Conservation (phyloP, 2,888 invertebrate species). For the Phania funesta region DNA sequence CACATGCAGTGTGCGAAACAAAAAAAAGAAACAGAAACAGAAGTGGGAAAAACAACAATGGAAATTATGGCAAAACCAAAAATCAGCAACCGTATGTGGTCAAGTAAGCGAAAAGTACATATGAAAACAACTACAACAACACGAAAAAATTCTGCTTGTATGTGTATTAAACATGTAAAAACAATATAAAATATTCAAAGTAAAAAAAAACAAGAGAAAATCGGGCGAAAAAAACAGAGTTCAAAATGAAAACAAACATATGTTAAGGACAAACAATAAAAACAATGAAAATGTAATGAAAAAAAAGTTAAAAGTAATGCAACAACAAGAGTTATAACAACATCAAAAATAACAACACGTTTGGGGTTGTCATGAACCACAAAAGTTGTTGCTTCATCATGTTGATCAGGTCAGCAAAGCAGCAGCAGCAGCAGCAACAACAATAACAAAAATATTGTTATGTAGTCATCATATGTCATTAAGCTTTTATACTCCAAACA, state of each 20-base stretch:
- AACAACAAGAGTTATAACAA: neutral
- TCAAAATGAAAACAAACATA: slow-evolving; percentile 44
- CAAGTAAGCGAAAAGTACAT: slow-evolving; percentile 67
- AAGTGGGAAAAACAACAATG: slow-evolving; percentile 41
- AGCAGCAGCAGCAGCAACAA: slow-evolving; percentile 42
- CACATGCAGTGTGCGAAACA: slow-evolving; percentile 67
- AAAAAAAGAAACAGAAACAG: slow-evolving; percentile 11
- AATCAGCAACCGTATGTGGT: slow-evolving; percentile 78
- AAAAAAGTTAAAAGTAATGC: slow-evolving; percentile 53
- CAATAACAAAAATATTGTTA: slow-evolving; percentile 24
- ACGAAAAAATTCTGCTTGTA: slow-evolving; percentile 24
- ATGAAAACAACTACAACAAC: slow-evolving; percentile 59
- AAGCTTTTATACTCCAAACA: neutral
- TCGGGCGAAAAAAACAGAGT: slow-evolving; percentile 30
- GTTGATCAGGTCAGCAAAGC: slow-evolving; percentile 61
- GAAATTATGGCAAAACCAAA: slow-evolving; percentile 73
- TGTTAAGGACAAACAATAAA: slow-evolving; percentile 46
- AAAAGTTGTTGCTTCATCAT: slow-evolving; percentile 72
- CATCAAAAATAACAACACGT: slow-evolving; percentile 70
- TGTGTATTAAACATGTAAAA: slow-evolving; percentile 44
- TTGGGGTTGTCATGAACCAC: slow-evolving; percentile 70
- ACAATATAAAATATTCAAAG: slow-evolving; percentile 57
- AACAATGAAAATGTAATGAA: slow-evolving; percentile 56
- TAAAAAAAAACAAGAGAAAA: slow-evolving; percentile 34
- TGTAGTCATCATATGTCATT: slow-evolving; percentile 14